Base-by-base conservation (phyloP, 2,888 invertebrate species). In the Allolobophora icterica region DNA sequence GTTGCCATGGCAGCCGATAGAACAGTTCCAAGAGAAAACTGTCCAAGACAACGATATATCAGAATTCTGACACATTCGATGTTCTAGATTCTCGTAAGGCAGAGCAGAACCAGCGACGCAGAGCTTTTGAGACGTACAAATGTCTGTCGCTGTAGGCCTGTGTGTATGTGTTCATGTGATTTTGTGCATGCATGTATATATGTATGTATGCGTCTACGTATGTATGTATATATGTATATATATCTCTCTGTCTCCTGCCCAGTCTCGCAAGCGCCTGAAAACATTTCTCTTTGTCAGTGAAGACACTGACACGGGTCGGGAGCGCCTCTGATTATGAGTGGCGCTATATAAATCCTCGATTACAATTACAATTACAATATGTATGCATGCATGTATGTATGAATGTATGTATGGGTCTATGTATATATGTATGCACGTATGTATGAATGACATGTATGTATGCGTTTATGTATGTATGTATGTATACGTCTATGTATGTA, bases 1-100 rank as follows among this genome's bases (percentile, higher is more conserved):
- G 71, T 71, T 71, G n/a, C 71, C 71, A 71, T 71, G 71, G 71
- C 71, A n/a, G 30, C 71, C 71, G 71, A 71, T 71, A 17, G 13
- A 71, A 71, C 71, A 71, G n/a, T 71, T 71, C 71, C 0, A 71
- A 71, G 71, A 71, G 71, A 71, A 71, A 71, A 71, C 71, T 71
- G 71, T 71, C 71, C n/a, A 71, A 71, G 30, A n/a, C n/a, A 71
- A 17, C 71, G 71, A 71, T 71, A 8, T n/a, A 71, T 71, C 71
- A 71, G 71, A 71, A 71, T 71, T 71, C 71, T 71, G 71, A 71
- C 71, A 71, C n/a, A 71, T 71, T n/a, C 71, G 71, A 71, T 71
- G 71, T n/a, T 71, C 2, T 71, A n/a, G 30, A 71, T 71, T 71
- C 71, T 71, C 71, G 71, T n/a, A 71, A 71, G 30, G 71, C 30